Conservation (phyloP, 2,888 invertebrate species). For the Phorcus lineatus region DNA sequence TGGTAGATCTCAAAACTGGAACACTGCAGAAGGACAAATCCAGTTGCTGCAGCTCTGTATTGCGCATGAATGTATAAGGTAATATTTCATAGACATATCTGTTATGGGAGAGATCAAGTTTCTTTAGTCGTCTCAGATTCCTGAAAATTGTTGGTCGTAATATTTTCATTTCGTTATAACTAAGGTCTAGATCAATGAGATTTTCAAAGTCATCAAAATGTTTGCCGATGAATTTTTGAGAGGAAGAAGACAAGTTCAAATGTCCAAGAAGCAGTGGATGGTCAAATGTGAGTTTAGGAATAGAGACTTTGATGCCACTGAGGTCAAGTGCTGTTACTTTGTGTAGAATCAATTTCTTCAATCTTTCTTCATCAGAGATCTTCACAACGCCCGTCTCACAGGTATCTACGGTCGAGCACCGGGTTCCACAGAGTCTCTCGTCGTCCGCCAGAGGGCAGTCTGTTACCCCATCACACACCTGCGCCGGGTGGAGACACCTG, state of each 20-base stretch:
- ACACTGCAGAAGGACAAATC: background rate
- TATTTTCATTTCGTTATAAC: background rate
- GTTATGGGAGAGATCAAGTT: background rate
- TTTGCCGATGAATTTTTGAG: background rate
- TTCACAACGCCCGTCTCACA: slow-evolving; percentile 8
- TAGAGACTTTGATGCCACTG: background rate
- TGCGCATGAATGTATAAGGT: background rate
- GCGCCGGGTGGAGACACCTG: background rate
- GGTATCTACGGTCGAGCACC: background rate
- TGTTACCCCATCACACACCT: slow-evolving; percentile 23
- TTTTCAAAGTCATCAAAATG: background rate
- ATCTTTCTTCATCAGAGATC: background rate
- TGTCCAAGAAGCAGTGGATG: background rate
- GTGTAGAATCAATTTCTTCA: background rate
- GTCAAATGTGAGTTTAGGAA: background rate
- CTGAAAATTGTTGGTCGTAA: background rate
- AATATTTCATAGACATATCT: background rate
- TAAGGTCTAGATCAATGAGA: slow-evolving; percentile 16
- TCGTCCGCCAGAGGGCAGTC: slow-evolving; percentile 29
- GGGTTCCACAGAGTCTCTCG: slow-evolving; percentile 11
- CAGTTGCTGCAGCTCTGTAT: background rate
- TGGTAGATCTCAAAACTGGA: background rate
- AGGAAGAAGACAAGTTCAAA: background rate
- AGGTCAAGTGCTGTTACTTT: background rate
- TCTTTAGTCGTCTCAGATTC: background rate